A percentile compares a stretch with the other conserved stretches of the same genome.
Evolutionary conservation across 2,797 vertebrate genomes (phyloP).

Genomic region (Megalops cyprinoides): DNA sequence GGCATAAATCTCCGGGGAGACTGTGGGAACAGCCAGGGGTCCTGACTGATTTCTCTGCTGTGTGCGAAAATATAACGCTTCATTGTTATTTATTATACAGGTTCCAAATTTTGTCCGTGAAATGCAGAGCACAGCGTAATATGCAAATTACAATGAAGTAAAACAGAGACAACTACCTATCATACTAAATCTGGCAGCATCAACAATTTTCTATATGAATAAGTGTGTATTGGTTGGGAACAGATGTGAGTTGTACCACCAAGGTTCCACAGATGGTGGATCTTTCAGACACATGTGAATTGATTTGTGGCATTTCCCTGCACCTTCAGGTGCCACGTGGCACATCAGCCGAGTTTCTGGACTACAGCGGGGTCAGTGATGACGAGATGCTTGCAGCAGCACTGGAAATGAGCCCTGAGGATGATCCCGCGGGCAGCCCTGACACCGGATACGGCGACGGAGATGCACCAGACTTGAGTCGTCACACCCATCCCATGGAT

Average conservation of each 20-base stretch:
- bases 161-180: neutral
- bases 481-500: slow-evolving; percentile 80
- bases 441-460: slow-evolving; percentile 94
- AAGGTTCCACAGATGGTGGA: neutral
- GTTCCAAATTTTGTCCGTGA: too few species aligned
- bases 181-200: neutral
- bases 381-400: slow-evolving; percentile 92
- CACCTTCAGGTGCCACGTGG: slow-evolving; percentile 67
- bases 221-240: neutral
- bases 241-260: neutral
- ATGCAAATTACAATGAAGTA: too few species aligned
- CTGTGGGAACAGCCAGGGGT: too few species aligned
- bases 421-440: slow-evolving; percentile 88
- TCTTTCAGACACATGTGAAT: neutral
- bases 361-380: slow-evolving; percentile 85
- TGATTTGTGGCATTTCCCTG: neutral
- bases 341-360: slow-evolving; percentile 66
- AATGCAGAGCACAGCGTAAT: too few species aligned
- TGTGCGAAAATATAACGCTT: too few species aligned
- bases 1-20: too few species aligned
- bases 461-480: slow-evolving; percentile 83
- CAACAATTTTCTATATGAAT: neutral
- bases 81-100: too few species aligned
- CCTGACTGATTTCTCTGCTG: too few species aligned
- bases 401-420: slow-evolving; percentile 89